These are phyloP conservation scores for Pachydiplax longipennis DNA, from an alignment of 2,888 invertebrate genomes.

Conservation along the genomic window DNA sequence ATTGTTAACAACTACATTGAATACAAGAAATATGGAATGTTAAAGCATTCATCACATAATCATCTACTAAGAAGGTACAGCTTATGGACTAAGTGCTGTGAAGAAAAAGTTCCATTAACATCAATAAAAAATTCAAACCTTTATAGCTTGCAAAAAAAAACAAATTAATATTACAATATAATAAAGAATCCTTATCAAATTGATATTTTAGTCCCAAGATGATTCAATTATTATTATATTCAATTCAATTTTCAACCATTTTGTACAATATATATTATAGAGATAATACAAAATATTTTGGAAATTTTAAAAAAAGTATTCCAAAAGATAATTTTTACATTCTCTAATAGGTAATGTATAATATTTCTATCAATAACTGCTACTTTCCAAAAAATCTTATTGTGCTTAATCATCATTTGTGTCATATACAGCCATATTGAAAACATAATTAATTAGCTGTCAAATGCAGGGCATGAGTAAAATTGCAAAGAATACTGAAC, in stretches of 20 bases:
- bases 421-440: not conserved
- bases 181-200: not conserved
- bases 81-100: not conserved
- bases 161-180: not conserved
- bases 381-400: constrained; percentile 6
- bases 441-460: not conserved
- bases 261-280: constrained; percentile 14
- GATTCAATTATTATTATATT: not conserved
- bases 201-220: not conserved
- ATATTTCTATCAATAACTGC: constrained; percentile 6
- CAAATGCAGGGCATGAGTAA: not conserved
- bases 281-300: constrained; percentile 27
- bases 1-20: not conserved
- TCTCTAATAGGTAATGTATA: constrained; percentile 17
- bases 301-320: constrained; percentile 27
- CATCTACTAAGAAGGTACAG: not conserved
- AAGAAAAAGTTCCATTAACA: not conserved
- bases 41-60: constrained; percentile 3
- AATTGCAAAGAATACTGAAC: not conserved
- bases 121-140: not conserved
- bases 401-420: constrained; percentile 13
- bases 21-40: not conserved
- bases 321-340: constrained; percentile 35
- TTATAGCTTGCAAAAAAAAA: not conserved
- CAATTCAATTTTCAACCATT: not conserved